Base-by-base conservation (phyloP, 2,888 invertebrate species). In the Tetropium fuscum region DNA sequence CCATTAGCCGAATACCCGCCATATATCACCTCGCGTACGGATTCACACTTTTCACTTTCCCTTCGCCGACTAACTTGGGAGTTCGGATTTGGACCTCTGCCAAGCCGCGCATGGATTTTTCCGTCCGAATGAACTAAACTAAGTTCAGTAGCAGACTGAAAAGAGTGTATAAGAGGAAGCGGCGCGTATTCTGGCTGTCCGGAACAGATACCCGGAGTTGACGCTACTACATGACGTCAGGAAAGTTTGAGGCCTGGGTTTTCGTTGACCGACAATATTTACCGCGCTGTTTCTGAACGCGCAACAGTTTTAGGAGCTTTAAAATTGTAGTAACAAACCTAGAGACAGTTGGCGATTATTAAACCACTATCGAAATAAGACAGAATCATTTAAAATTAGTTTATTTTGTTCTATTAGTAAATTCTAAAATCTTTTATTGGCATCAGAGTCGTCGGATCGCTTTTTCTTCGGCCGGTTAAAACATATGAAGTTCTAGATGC, bases 211-310 rank as follows among this genome's bases (percentile, higher is more conserved):
- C 38, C 19, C 45, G 8, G 38, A 32, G 49, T 54, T 59, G 43
- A 59, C 44, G 49, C 34, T 22, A n/a, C n/a, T n/a, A 19, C 45
- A 25, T 60, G 55, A 47, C 57, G 49, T 51, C 57, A 57, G 32
- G 15, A 44, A 51, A 36, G 10, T 49, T 40, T 18, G 22, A 20
- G 13, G 48, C 30, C 11, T 22, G 19, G 34, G 25, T 40, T 27
- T 49, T 45, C 32, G 32, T 32, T 18, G 18, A 47, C 34, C 34
- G 47, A 20, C 19, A 19, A 16, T 47, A 19, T 7, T 18, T 47
- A 19, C 7, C 10, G n/a, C n/a, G 11, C 32, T 19, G 34, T 32
- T 47, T 16, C 32, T 34, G 20, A 34, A 34, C 25, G 34, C 13
- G 20, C 30, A 47, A 19, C 34, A 32, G 20, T 13, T 34, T n/a